Percentiles rank a stretch among this genome's conserved stretches.
Conservation (phyloP, 2,113 vertebrate genomes). For the Apus apus region DNA sequence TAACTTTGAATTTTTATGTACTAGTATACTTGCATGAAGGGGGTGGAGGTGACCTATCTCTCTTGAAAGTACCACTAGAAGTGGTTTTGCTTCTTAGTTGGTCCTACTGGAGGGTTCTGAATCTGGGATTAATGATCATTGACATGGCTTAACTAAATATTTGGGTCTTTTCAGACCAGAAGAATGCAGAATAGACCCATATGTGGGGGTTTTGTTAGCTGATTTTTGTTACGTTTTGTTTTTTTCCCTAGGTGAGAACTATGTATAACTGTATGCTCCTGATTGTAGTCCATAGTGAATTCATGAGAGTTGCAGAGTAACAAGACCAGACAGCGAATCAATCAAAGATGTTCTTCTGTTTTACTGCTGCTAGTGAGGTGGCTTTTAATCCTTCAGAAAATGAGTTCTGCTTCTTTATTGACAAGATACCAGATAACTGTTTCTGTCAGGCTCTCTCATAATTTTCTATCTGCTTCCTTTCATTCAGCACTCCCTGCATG, state of each 20-base stretch:
- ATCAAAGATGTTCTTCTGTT: neutral
- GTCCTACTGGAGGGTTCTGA: neutral
- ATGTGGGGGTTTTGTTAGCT: too few relatives aligned
- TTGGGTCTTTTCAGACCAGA: neutral
- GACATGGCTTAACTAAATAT: neutral
- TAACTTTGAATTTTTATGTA: neutral
- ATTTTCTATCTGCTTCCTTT: neutral
- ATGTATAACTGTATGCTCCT: neutral
- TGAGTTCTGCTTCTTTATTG: neutral
- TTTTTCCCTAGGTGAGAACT: neutral
- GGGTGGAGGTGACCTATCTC: neutral
- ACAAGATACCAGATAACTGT: neutral
- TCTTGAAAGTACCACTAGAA: neutral
- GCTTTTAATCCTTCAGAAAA: constrained; percentile 13
- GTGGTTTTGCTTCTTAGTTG: neutral
- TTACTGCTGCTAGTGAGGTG: neutral
- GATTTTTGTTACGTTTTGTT: too few relatives aligned
- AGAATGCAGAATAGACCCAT: neutral
- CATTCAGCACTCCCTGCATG: neutral
- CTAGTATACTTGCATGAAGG: neutral
- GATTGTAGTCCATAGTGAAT: neutral
- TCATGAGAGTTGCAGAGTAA: neutral
- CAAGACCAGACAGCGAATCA: neutral
- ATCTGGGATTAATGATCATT: neutral
- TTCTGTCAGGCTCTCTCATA: neutral